phyloP scores from a whole-genome alignment of 2,888 invertebrate genomes.

The Scaeva pyrastri region DNA sequence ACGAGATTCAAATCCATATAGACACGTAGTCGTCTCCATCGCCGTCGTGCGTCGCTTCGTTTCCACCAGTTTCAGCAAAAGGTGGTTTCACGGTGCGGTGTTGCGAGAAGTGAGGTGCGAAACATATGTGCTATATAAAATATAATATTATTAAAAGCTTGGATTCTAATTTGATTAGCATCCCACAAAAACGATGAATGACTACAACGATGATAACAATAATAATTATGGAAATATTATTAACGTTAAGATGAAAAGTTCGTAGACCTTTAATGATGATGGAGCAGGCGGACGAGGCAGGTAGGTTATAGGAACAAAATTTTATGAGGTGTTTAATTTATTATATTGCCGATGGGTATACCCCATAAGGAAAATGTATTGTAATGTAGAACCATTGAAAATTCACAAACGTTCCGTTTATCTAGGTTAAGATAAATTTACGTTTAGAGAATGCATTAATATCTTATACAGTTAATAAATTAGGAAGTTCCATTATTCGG shows the following conservation, averaged over 20 bases:
- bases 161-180: conserved; percentile 51
- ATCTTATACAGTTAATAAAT: no score
- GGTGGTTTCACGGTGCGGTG: not conserved
- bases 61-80: not conserved
- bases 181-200: conserved; percentile 9
- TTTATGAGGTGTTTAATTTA: conserved; percentile 17
- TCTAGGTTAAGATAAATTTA: no score
- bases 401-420: no score
- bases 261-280: conserved; percentile 20
- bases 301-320: not conserved
- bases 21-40: conserved; percentile 7
- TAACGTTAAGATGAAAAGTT: conserved; percentile 11
- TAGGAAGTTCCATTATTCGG: no score
- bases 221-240: conserved; percentile 27
- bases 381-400: not conserved
- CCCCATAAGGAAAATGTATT: not conserved
- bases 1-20: conserved; percentile 4
- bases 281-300: not conserved
- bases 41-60: no score
- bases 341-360: not conserved
- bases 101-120: not conserved
- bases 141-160: not conserved
- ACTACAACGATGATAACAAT: conserved; percentile 29
- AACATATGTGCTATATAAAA: conserved; percentile 27
- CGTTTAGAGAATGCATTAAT: no score